These are phyloP conservation scores for Thrips palmi DNA, from an alignment of 1,140 invertebrate species.

Conservation along the genomic window DNA sequence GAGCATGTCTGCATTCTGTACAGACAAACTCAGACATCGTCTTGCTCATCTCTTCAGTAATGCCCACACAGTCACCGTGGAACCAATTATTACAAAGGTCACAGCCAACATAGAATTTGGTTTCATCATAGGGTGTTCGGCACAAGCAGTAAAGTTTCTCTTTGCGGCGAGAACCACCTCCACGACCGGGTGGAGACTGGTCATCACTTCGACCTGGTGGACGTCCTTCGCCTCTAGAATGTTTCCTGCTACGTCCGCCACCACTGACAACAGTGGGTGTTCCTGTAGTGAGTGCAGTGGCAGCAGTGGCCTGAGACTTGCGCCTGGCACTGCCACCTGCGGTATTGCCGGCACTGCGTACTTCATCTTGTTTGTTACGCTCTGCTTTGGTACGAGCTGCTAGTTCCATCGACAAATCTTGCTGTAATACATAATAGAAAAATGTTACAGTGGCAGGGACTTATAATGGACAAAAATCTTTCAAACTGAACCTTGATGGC, in stretches of 20 bases:
- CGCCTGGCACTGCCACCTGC: conserved; percentile 29
- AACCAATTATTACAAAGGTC: conserved; percentile 97
- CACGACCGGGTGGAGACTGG: not conserved
- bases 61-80: conserved; percentile 89
- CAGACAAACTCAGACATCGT: conserved; percentile 79
- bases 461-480: conserved; percentile 2
- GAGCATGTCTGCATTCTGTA: conserved; percentile 63
- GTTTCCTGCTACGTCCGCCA: conserved; percentile 1
- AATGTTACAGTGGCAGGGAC: not conserved
- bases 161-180: conserved; percentile 21
- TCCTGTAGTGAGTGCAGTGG: conserved; percentile 26
- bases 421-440: conserved; percentile 12
- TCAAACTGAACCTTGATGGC: not conserved
- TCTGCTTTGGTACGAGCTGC: conserved; percentile 41
- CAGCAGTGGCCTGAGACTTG: conserved; percentile 30
- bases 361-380: conserved; percentile 48
- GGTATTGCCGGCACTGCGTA: conserved; percentile 23
- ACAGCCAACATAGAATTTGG: conserved; percentile 95
- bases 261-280: conserved; percentile 14
- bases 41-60: conserved; percentile 85
- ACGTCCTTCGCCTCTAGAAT: no score
- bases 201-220: no score
- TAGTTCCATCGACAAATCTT: conserved; percentile 17
- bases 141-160: conserved; percentile 87
- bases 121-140: conserved; percentile 85